Evolutionary conservation across 2,797 vertebrate species (phyloP).

Genomic region (Centropyge bicolor): DNA sequence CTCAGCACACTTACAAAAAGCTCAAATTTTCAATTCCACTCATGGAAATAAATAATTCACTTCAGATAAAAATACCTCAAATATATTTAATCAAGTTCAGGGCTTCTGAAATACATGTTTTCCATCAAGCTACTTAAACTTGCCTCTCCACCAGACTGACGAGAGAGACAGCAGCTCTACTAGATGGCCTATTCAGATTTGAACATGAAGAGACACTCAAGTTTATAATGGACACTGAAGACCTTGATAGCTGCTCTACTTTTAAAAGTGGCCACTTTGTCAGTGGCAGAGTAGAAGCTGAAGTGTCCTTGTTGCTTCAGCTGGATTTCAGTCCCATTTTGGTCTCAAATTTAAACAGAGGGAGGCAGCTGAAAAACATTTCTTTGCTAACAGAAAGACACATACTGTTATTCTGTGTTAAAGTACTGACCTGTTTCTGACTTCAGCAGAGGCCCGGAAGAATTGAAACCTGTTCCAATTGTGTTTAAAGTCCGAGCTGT

Average conservation of each 20-base stretch:
- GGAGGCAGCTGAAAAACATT: not conserved
- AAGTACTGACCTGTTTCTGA: conserved; percentile 65
- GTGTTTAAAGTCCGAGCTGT: conserved; percentile 70
- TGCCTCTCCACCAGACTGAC: conserved; percentile 17
- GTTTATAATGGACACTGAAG: conserved; percentile 31
- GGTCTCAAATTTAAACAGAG: not conserved
- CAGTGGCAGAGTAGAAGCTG: conserved; percentile 6
- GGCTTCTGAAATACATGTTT: conserved; percentile 24
- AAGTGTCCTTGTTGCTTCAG: conserved; percentile 12
- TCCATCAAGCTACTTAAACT: conserved; percentile 20
- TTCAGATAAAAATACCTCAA: not conserved
- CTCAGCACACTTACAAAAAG: conserved; percentile 10
- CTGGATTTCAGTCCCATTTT: conserved; percentile 7
- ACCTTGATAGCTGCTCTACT: not conserved
- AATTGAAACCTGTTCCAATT: conserved; percentile 56
- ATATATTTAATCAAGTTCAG: not conserved
- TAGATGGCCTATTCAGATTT: conserved; percentile 4
- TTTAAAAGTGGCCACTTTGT: not conserved
- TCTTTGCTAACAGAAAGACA: not conserved
- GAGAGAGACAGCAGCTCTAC: not conserved
- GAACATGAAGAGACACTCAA: conserved; percentile 19
- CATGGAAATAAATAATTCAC: not conserved
- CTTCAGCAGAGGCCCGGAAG: conserved; percentile 79
- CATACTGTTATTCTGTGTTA: not conserved
- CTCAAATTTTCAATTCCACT: not conserved